Evolutionary conservation across 23 tunicate genomes (phyloP), one percentile per base, ranked within the genome.

Genomic region (Clavelina lepadiformis): DNA sequence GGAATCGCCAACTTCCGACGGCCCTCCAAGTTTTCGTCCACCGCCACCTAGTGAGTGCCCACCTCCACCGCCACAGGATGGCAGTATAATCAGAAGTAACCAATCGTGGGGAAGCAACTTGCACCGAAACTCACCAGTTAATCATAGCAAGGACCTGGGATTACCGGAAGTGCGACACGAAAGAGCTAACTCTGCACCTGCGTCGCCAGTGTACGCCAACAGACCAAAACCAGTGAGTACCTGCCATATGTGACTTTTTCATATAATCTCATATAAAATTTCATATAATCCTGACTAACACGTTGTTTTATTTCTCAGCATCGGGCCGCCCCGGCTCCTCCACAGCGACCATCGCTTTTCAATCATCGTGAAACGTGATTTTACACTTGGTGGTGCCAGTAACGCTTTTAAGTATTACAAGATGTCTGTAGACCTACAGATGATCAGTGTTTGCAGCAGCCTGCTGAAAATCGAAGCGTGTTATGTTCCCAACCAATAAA

Each of bases 261-360:
- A n/a, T n/a, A n/a, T n/a, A n/a, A n/a, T n/a, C n/a, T n/a, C 55
- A 49, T 27, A 27, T 3, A 49, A 25, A 49, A 21, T 3, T 49
- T 49, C 2, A 3, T 21, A 27, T 49, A 4, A 3, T 3, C 22
- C 24, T 3, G 5, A 2, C 55, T 25, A 11, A 15, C 66, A 63
- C 24, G 13, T 19, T 35, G 13, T 63, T 63, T 21, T 44, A n/a
- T 32, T 79, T 69, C 31, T 59, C 47, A 86, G 95, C 33, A 59
- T n/a, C 74, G 95, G 38, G 28, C 77, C 2, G 95, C 95, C 15
- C 95, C 95, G 0, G 80, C 83, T 0, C 95, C 95, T 21, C 95
- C 95, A 6, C 65, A 77, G 46, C 80, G 95, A 15, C 84, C 95
- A 2, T 46, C 56, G 4, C 68, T 76, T 1, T 68, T 68, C 38